Base-by-base conservation (phyloP, 2,797 vertebrate species). In the Fratercula arctica region DNA sequence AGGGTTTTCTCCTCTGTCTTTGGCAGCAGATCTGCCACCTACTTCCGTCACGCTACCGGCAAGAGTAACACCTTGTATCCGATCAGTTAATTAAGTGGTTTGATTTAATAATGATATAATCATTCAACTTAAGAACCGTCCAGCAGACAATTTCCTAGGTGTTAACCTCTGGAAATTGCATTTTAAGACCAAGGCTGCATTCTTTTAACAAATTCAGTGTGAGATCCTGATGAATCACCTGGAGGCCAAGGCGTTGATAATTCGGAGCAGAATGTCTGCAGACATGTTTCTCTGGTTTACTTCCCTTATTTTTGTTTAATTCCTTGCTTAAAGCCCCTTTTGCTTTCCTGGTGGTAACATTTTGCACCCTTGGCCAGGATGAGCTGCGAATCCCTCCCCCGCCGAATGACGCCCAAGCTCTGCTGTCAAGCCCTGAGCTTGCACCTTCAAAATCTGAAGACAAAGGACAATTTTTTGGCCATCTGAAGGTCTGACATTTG, bases 321-420 rank as follows among this genome's bases (percentile, higher is more conserved):
- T 68, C n/a, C 4, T 24, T 25, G 12, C 29, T 53, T 41, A 46
- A 80, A 72, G 29, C 16, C 14, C 12, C 28, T 15, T 43, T 53
- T 39, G 51, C 39, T 70, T 35, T 31, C 26, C 54, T 15, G 6
- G 19, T 6, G 16, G 46, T 10, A 48, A 4, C 4, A 48, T 64
- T 69, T 75, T 31, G n/a, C 23, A 56, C 7, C 53, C 48, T 61
- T 25, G 37, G 24, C 53, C 48, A 69, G 31, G 59, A 76, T 0
- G 0, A 59, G 26, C 26, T 41, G 57, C 0, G 0, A 23, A 46
- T 80, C 39, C 31, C 39, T 21, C 19, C 11, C 6, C 4, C 4
- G 5, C 1, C 0, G 1, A 45, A 70, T 1, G 3, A 73, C 3
- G 5, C 8, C 16, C 19, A 25, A 8, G 18, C 9, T 53, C 48